Evolutionary conservation across 1,140 invertebrate genomes (phyloP), one percentile per base, ranked within the genome.

Genomic region (Rhagoletis zephyria): DNA sequence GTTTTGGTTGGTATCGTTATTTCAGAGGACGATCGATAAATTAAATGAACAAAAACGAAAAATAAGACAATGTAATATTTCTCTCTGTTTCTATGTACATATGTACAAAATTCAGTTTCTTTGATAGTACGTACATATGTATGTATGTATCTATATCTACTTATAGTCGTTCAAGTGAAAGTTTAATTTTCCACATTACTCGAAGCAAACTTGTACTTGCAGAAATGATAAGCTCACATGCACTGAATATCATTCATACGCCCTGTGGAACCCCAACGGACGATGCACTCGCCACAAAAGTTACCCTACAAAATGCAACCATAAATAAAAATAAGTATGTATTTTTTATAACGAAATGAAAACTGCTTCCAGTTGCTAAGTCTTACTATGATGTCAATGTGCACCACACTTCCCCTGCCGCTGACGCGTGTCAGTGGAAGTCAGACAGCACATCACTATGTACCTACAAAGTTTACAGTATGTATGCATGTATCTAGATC

Each of bases 111-210:
- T 30, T 30, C 30, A 30, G 30, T 30, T 30, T 30, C 30, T 30
- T 30, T 30, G 30, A 30, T 30, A 30, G 30, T 30, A 30, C 30
- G 30, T 30, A 30, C 30, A 30, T 30, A 30, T 30, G 30, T 30
- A 30, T 30, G 30, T 30, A 0, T 30, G 30, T 30, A 30, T 30
- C 30, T 30, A 30, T 30, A 30, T 56, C 51, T 10, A 56, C 5
- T 56, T 56, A 56, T 56, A 56, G 10, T 56, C 51, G 2, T 56
- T 56, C 12, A 40, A 42, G 64, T 12, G 30, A 67, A 67, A 67
- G 64, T 67, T 67, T 30, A 67, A 30, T 67, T 67, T 67, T 67
- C 30, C 19, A 67, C 64, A 40, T 67, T 30, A 67, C 64, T 56
- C 51, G 10, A 5, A 56, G 10, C 51, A 56, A 56, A 4, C 51